phyloP scores from a whole-genome alignment of 2,113 vertebrate genomes.

The Alouatta palliata region DNA sequence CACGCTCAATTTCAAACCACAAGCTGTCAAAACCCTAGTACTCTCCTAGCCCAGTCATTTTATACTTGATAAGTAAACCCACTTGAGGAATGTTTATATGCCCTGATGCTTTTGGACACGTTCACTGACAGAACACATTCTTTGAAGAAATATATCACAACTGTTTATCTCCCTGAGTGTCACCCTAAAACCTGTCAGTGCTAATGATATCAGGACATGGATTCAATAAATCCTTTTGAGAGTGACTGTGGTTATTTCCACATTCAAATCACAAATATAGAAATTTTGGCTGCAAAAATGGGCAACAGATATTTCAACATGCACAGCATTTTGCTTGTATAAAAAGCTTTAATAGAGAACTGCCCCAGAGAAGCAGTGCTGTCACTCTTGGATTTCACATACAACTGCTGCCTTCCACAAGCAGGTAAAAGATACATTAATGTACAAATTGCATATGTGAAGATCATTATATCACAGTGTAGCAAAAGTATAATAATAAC shows the following conservation, averaged over 20 bases:
- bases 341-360: not conserved
- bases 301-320: slow-evolving; percentile 11
- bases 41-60: slow-evolving; percentile 77
- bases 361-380: not conserved
- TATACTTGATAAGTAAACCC: slow-evolving; percentile 78
- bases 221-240: slow-evolving; percentile 80
- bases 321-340: not conserved
- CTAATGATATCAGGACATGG: slow-evolving; percentile 81
- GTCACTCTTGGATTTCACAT: not conserved
- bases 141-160: slow-evolving; percentile 84
- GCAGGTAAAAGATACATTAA: not conserved
- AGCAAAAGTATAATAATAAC: not conserved
- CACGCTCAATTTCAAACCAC: slow-evolving; percentile 77
- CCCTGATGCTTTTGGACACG: slow-evolving; percentile 75
- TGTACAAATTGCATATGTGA: not conserved
- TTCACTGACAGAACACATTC: slow-evolving; percentile 83
- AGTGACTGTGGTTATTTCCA: slow-evolving; percentile 70
- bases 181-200: slow-evolving; percentile 82
- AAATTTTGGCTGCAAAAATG: slow-evolving; percentile 42
- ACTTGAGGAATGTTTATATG: slow-evolving; percentile 79
- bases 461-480: not conserved
- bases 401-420: not conserved
- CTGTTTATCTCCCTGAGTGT: slow-evolving; percentile 79
- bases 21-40: slow-evolving; percentile 75
- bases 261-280: slow-evolving; percentile 75